Percentiles rank a stretch among this genome's conserved stretches.
phyloP scores from a whole-genome alignment of 2,113 vertebrate genomes.

The Steatornis caripensis region DNA sequence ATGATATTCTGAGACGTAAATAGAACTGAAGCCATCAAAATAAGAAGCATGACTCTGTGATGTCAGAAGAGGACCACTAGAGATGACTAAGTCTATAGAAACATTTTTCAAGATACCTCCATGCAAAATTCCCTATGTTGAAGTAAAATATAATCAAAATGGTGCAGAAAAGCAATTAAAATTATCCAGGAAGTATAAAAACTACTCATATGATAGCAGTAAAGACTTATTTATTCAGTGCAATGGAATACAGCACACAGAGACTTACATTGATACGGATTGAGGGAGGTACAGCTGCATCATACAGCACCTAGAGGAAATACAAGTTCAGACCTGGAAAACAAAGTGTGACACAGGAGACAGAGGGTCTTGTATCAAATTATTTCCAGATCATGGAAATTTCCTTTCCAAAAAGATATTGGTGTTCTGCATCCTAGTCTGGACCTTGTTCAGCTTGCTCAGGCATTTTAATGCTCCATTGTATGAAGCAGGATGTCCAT shows the following conservation, averaged over 20 bases:
- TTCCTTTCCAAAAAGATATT: neutral
- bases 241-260: neutral
- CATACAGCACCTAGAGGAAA: neutral
- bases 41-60: neutral
- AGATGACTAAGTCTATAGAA: neutral
- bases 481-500: neutral
- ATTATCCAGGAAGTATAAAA: neutral
- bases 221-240: neutral
- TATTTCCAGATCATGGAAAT: neutral
- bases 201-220: neutral
- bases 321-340: neutral
- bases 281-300: neutral
- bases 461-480: neutral
- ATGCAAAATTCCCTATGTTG: neutral
- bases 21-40: neutral
- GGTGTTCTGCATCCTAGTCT: neutral
- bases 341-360: neutral
- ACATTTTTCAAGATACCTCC: neutral
- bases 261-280: neutral
- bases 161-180: neutral
- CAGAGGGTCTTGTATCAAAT: neutral
- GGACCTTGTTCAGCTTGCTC: neutral
- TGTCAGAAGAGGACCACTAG: neutral
- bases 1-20: neutral
- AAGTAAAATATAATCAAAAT: neutral